Base-by-base conservation (phyloP, 2,888 invertebrate species). In the Brachypalpus laphriformis region DNA sequence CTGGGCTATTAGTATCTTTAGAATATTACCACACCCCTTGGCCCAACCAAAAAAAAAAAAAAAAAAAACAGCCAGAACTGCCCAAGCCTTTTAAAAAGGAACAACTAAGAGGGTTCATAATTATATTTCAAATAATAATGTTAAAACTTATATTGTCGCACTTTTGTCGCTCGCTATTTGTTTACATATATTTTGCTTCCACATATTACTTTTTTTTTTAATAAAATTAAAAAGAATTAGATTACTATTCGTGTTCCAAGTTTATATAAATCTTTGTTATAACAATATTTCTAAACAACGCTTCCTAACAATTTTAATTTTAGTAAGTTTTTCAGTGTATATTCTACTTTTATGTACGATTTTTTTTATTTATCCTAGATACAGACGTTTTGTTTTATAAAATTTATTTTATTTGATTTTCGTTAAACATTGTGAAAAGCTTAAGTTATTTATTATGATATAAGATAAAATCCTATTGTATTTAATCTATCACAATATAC, bases 401-500 rank as follows among this genome's bases (percentile, higher is more conserved):
- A 76, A 65, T 20, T 63, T 42, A 20, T 57, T 47, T 51, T 2
- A 5, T 28, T 54, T 51, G 40, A 37, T 57, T 78, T 65, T 40
- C n/a, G 11, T 34, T 76, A 56, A 59, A 75, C 56, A 76, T 68
- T 70, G 54, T 66, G 42, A 82, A 70, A 82, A 82, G 82, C 76
- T 68, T 81, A 81, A 8, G 28, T 65, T 65, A 57, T 65, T 49
- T 59, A 74, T 65, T 40, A 65, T 65, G 57, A 75, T 61, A 80
- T 59, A 75, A 68, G 61, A 81, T 54, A 81, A 87, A 88, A 89
- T 63, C 20, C 34, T 76, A 49, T 61, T 59, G 63, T 51, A 74
- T 63, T 45, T 77, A 75, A 11, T 63, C 57, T 82, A 82, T 86
- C 75, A 76, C 75, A 85, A 85, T 74, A 76, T 82, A 85, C 70